Evolutionary conservation across 2,888 invertebrate species (phyloP), one percentile per base, ranked within the genome.

Genomic region (Julus scandinavius): DNA sequence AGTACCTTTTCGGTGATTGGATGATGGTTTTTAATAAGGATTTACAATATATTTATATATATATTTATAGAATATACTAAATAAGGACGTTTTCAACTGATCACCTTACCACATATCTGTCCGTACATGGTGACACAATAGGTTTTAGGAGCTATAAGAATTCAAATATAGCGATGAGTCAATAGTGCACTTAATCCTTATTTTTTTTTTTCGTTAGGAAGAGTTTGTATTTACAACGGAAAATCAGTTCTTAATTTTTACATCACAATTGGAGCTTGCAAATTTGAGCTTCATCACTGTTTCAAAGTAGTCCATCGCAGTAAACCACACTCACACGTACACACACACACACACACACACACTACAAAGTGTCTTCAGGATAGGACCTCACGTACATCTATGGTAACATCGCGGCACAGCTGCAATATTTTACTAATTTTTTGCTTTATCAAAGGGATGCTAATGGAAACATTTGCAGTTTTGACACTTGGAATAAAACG

Each of bases 11-110:
- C 85, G 49, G 49, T 85, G 85, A 85, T 40, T 85, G 45, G 85
- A 85, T 40, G 49, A 85, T 41, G 17, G n/a, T 85, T 85, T 85
- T 85, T 85, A 85, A 85, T 85, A 85, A 50, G 85, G 85, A 85
- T 85, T 85, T 85, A 85, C 85, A 45, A 85, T 85, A 85, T 85
- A 85, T 45, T 45, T 45, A 85, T 85, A 45, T 85, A 20, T 85
- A 38, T 41, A 85, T 85, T 11, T 85, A 85, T 85, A 85, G 11
- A 17, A 49, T 85, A 85, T 85, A 87, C 58, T 41, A 54, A 87
- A 63, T 87, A 87, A 87, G 87, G 87, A 87, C 87, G 87, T 87
- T 87, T 87, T 87, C 38, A 87, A 87, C 41, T 87, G 58, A 87
- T 87, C 87, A 87, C 87, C 87, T 87, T 87, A 87, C 87, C 87